Conservation (phyloP, 2,113 vertebrate species). For the Daboia siamensis region DNA sequence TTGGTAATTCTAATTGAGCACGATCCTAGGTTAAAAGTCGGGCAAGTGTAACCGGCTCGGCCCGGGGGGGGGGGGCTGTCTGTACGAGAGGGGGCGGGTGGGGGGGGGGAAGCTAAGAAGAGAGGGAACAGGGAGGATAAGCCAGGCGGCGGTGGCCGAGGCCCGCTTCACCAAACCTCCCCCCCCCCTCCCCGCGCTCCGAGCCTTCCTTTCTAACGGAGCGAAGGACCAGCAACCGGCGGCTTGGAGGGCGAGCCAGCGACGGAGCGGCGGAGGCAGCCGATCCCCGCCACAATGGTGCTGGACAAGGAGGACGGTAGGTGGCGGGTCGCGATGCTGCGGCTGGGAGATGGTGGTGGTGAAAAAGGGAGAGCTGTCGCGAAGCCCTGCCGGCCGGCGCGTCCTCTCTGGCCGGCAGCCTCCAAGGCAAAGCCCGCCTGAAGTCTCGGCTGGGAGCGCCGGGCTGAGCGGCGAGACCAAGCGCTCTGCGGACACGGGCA, state of each 20-base stretch:
- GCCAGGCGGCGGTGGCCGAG: neutral
- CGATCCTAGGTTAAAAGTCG: slow-evolving; percentile 64
- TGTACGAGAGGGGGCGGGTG: neutral
- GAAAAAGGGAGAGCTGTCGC: neutral
- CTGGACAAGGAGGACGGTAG: slow-evolving; percentile 93
- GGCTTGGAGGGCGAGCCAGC: slow-evolving; percentile 68
- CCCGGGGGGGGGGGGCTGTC: neutral
- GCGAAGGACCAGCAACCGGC: slow-evolving; percentile 42
- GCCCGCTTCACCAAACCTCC: neutral
- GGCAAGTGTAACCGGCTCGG: slow-evolving; percentile 41
- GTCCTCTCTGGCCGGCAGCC: neutral
- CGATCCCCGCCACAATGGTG: slow-evolving; percentile 87
- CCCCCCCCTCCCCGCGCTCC: neutral
- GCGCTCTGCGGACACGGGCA: neutral
- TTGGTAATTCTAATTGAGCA: slow-evolving; percentile 59
- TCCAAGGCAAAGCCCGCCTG: neutral
- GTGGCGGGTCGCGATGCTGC: slow-evolving; percentile 47
- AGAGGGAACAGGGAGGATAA: neutral
- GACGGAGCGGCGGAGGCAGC: slow-evolving; percentile 70
- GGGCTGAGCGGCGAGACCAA: neutral
- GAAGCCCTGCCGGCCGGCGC: neutral
- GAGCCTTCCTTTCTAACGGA: slow-evolving; percentile 1
- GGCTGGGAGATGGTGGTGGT: neutral
- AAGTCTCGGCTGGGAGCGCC: neutral
- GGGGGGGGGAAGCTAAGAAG: neutral